Conservation (phyloP, 92 coral and sea anemone genomes). For the Pocillopora meandrina region DNA sequence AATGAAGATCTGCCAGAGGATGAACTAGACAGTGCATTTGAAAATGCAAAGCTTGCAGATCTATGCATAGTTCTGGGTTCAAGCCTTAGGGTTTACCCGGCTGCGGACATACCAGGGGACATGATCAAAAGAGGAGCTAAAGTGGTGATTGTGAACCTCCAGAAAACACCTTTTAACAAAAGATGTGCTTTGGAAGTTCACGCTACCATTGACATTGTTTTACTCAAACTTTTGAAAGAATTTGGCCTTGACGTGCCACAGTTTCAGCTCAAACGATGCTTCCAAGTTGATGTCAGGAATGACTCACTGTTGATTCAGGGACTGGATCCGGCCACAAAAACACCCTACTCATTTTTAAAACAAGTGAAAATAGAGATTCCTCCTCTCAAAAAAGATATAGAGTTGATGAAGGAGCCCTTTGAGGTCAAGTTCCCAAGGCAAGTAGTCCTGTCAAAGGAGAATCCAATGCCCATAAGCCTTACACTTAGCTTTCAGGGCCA, state of each 20-base stretch:
- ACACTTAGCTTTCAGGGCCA: slow-evolving; percentile 67
- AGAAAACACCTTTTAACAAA: slow-evolving; percentile 72
- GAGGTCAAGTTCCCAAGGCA: slow-evolving; percentile 24
- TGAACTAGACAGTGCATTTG: slow-evolving; percentile 60
- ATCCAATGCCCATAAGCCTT: slow-evolving; percentile 41
- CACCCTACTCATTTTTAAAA: slow-evolving; percentile 63
- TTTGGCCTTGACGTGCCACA: slow-evolving; percentile 63
- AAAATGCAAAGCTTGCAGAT: slow-evolving; percentile 55
- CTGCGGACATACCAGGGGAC: slow-evolving; percentile 70
- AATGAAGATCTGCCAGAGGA: slow-evolving; percentile 74
- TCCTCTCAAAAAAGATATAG: background rate
- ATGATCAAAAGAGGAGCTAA: slow-evolving; percentile 58
- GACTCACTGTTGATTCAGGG: slow-evolving; percentile 51
- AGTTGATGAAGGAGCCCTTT: slow-evolving; percentile 22
- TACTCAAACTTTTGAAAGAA: slow-evolving; percentile 55
- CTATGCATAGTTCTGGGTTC: slow-evolving; percentile 80
- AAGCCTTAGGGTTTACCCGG: slow-evolving; percentile 79
- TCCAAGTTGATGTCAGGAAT: slow-evolving; percentile 45
- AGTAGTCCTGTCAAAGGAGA: slow-evolving; percentile 22
- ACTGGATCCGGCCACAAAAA: slow-evolving; percentile 45
- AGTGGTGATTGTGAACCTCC: slow-evolving; percentile 75
- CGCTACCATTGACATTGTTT: slow-evolving; percentile 61
- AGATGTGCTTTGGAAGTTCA: slow-evolving; percentile 73
- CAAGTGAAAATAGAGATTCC: slow-evolving; percentile 41
- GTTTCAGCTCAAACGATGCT: slow-evolving; percentile 57